Base-by-base conservation (phyloP, 2,797 vertebrate species). In the Cryptoblepharus egeriae region DNA sequence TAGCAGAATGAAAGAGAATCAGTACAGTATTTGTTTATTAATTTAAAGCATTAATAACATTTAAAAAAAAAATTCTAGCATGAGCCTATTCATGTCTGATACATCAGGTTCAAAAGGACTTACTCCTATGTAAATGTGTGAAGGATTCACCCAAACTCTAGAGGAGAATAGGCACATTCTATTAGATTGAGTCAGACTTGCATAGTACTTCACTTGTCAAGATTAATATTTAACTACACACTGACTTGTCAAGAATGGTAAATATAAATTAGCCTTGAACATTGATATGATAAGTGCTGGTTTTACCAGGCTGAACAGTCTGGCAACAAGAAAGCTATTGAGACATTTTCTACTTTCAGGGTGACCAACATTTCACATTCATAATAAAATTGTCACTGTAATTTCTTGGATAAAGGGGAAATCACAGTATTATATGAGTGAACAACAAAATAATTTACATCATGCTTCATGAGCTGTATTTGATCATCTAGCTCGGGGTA, bases 401-500 rank as follows among this genome's bases (percentile, higher is more conserved):
- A 16, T 49, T 1, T 0, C 57, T 35, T 71, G 4, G 5, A 52
- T 24, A 26, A n/a, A 35, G 11, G 15, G 6, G 57, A 20, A n/a
- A 30, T 39, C 35, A 68, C 6, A 68, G n/a, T 15, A n/a, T 11
- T 55, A 18, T 32, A 30, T 24, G 7, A 32, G 24, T 16, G 35
- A 32, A 22, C 18, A 8, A 73, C 55, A 3, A 74, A 74, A 35
- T 57, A 65, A 35, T 35, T 26, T 52, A 52, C 30, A 24, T 12
- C n/a, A 32, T 32, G 11, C 35, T 74, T 35, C 35, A 20, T 61
- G 26, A 15, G 30, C 8, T 67, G 6, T 2, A 42, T 7, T 7
- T 42, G 4, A 42, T 42, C 39, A 16, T 72, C 11, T 12, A 1
- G 0, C 0, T 0, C 0, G 65, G 28, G 5, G 0, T 0, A 26